A percentile compares a stretch with the other conserved stretches of the same genome.
phyloP scores from a whole-genome alignment of 2,888 invertebrate species.

The Uropetala carovei region DNA sequence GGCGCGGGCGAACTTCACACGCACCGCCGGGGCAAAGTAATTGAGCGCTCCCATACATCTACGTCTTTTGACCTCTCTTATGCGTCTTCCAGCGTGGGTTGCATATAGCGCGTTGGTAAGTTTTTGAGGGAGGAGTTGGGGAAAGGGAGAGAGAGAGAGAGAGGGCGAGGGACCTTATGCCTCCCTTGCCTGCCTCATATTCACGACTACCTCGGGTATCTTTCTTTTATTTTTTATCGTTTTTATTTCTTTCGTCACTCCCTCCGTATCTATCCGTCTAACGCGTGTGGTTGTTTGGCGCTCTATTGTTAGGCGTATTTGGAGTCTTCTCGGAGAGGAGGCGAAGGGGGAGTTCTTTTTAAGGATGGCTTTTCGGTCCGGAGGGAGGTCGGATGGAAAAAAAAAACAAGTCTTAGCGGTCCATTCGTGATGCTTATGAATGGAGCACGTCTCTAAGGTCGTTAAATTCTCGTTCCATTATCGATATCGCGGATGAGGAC shows the following conservation, averaged over 20 bases:
- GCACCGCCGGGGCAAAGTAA: slow-evolving; percentile 58
- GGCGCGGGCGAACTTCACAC: slow-evolving; percentile 61
- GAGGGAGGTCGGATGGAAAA: not conserved
- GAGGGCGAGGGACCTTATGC: not conserved
- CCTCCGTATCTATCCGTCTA: not conserved
- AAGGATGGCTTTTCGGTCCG: not conserved
- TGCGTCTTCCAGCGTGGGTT: slow-evolving; percentile 2
- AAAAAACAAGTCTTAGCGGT: not conserved
- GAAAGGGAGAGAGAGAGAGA: slow-evolving; percentile 9
- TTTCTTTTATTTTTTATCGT: not conserved
- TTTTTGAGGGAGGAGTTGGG: not conserved
- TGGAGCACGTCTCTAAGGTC: not conserved
- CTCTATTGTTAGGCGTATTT: not conserved
- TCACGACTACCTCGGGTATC: not conserved
- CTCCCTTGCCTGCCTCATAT: not conserved
- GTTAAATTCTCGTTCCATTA: not conserved
- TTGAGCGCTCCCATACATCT: slow-evolving; percentile 60
- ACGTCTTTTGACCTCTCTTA: slow-evolving; percentile 57
- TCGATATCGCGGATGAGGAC: slow-evolving; percentile 46
- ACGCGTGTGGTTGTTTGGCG: not conserved
- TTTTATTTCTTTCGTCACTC: slow-evolving; percentile 21
- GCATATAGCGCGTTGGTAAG: not conserved
- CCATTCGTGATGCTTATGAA: slow-evolving; percentile 15
- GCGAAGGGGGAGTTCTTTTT: not conserved
- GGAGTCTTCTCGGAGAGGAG: not conserved